Evolutionary conservation across 2,113 vertebrate genomes (phyloP), one percentile per base, ranked within the genome.

Genomic region (Brienomyrus brachyistius): DNA sequence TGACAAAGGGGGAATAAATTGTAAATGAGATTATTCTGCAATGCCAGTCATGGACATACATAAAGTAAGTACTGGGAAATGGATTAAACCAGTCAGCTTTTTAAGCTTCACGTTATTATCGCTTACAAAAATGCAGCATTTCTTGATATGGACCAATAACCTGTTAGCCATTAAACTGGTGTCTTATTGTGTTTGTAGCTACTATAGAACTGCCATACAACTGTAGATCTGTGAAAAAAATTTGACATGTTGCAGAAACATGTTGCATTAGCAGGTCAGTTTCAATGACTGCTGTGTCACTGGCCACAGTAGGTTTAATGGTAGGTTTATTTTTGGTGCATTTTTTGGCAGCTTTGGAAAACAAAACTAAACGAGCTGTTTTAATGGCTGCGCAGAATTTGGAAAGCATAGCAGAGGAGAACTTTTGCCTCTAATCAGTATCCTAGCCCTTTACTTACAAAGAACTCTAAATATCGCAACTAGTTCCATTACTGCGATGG

Each of bases 231-330:
- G 80, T 43, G 80, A 89, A n/a, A 56, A 62, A 51, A 89, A 62
- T 35, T 5, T 5, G 19, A 54, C 52, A 5, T 54, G 4, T 21
- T 4, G 45, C 66, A 51, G 56, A 35, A 88, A 85, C 77, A 88
- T 83, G 89, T 90, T 86, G 77, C 56, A 13, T 23, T 90, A 40
- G 54, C 43, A 89, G 43, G 62, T 27, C 87, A 74, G 82, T 74
- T 74, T 74, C 70, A 35, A 74, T 74, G 27, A 17, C 21, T 85
- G 27, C 51, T 70, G 47, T n/a, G 45, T 13, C 19, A 23, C 13
- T 23, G 85, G 86, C 74, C 87, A 40, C 43, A 52, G 15, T 66
- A 48, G 70, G 84, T 56, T 89, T 80, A 89, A 89, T 87, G 84
- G 56, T 82, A 62, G 40, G 27, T 91, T 51, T 83, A 84, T 87